A percentile compares a stretch with the other conserved stretches of the same genome.
Conservation (phyloP, 2,888 invertebrate genomes). For the Hydroisotoma schaefferi region DNA sequence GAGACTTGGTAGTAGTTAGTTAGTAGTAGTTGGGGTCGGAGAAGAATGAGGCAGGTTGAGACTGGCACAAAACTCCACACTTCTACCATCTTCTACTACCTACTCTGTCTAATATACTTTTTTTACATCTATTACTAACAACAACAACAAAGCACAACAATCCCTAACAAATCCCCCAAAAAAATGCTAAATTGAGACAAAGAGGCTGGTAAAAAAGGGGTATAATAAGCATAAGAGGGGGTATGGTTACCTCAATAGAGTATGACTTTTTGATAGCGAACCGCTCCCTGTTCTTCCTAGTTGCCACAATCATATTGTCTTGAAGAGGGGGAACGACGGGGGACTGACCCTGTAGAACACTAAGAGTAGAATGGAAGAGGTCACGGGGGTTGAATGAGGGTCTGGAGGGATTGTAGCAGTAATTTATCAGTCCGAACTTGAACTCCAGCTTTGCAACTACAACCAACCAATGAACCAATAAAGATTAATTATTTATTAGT, state of each 20-base stretch:
- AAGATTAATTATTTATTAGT: too few relatives aligned
- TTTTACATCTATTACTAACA: not conserved
- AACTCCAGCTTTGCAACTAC: slow-evolving; percentile 48
- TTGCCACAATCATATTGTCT: slow-evolving; percentile 73
- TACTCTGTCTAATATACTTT: too few relatives aligned
- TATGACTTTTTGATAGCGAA: slow-evolving; percentile 96
- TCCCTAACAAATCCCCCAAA: too few relatives aligned
- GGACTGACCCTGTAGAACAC: slow-evolving; percentile 8
- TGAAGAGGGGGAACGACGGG: slow-evolving; percentile 7
- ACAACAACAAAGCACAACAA: not conserved
- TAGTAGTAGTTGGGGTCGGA: too few relatives aligned
- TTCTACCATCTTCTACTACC: too few relatives aligned
- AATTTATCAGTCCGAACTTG: slow-evolving; percentile 48
- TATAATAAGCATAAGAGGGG: too few relatives aligned
- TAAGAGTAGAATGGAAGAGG: slow-evolving; percentile 28
- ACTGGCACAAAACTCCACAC: too few relatives aligned
- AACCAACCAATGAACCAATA: too few relatives aligned
- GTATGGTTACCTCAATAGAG: slow-evolving; percentile 96
- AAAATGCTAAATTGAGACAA: not conserved
- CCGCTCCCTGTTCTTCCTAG: slow-evolving; percentile 91
- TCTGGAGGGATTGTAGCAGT: slow-evolving; percentile 46
- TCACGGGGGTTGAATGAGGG: slow-evolving; percentile 39
- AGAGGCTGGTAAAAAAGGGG: too few relatives aligned
- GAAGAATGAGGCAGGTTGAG: too few relatives aligned
- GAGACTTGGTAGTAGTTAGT: too few relatives aligned